These are phyloP conservation scores for Abscondita cerata DNA, from an alignment of 2,888 invertebrate genomes.

Conservation along the genomic window DNA sequence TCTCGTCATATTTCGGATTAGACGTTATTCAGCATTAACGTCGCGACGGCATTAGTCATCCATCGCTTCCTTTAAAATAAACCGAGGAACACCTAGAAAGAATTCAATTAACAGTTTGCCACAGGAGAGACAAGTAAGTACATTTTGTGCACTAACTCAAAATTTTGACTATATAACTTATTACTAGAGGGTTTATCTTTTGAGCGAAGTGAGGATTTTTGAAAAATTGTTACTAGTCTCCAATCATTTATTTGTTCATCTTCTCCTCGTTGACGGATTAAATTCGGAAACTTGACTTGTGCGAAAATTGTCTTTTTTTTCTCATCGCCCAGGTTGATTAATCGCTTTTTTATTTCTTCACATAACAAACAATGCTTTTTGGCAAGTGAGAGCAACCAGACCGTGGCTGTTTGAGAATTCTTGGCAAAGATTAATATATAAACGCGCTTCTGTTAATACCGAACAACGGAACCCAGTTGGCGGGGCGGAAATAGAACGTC, in stretches of 20 bases:
- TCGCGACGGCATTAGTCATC: conserved; percentile 53
- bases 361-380: neutral
- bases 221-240: neutral
- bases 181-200: too few relatives aligned
- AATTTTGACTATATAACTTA: too few relatives aligned
- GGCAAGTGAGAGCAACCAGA: neutral
- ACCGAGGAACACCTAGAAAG: conserved; percentile 42
- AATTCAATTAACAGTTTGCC: neutral
- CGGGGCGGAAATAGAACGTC: conserved; percentile 36
- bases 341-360: neutral
- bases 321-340: neutral
- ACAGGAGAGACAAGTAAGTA: neutral
- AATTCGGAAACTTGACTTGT: too few relatives aligned
- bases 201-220: too few relatives aligned
- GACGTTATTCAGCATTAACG: conserved; percentile 50
- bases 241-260: neutral
- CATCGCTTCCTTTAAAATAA: conserved; percentile 50
- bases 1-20: conserved; percentile 31
- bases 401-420: conserved; percentile 17
- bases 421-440: conserved; percentile 32
- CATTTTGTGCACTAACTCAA: neutral
- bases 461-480: conserved; percentile 31
- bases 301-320: too few relatives aligned
- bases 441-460: conserved; percentile 20
- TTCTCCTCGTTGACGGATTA: too few relatives aligned